These are phyloP conservation scores for Aethina tumida DNA, from an alignment of 1,140 invertebrate species.

Conservation along the genomic window DNA sequence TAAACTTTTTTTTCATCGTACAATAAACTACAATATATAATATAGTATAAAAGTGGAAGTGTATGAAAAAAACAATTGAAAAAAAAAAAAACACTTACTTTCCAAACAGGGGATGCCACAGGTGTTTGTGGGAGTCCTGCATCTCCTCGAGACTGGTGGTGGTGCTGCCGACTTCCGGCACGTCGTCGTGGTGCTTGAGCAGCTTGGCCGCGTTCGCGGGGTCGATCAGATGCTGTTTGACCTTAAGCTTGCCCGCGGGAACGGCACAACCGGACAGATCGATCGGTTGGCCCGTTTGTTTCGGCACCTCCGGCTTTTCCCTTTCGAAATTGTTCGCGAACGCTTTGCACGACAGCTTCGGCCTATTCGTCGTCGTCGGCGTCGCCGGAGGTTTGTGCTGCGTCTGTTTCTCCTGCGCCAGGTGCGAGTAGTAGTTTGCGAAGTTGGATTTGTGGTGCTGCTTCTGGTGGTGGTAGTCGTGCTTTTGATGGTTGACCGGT, in stretches of 20 bases:
- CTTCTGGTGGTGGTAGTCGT: conserved; percentile 22
- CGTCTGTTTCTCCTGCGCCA: conserved; percentile 13
- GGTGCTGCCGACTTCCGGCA: conserved; percentile 47
- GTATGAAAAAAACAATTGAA: conserved; percentile 1
- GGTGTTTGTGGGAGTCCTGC: conserved; percentile 44
- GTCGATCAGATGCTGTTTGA: conserved; percentile 37
- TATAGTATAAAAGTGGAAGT: conserved; percentile 2
- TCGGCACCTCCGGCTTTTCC: conserved; percentile 13
- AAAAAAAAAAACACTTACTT: conserved; percentile 41
- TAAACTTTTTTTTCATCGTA: too few relatives aligned
- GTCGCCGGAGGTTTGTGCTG: conserved; percentile 10
- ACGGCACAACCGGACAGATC: conserved; percentile 26
- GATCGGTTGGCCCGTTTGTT: conserved; percentile 19
- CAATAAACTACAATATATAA: too few relatives aligned
- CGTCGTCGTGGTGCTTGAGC: conserved; percentile 34
- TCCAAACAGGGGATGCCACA: conserved; percentile 61
- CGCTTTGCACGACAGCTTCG: conserved; percentile 16
- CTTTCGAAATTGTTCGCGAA: conserved; percentile 15
- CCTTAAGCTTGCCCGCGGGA: conserved; percentile 33
- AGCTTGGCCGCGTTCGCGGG: conserved; percentile 25
- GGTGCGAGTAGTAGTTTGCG: conserved; percentile 12
- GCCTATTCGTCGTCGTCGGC: conserved; percentile 13
- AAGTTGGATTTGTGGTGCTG: conserved; percentile 11
- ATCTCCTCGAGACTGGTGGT: conserved; percentile 37
- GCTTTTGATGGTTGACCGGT: conserved; percentile 28